Evolutionary conservation across 2,888 invertebrate species (phyloP), one percentile per base, ranked within the genome.

Genomic region (Argynnis bischoffii): DNA sequence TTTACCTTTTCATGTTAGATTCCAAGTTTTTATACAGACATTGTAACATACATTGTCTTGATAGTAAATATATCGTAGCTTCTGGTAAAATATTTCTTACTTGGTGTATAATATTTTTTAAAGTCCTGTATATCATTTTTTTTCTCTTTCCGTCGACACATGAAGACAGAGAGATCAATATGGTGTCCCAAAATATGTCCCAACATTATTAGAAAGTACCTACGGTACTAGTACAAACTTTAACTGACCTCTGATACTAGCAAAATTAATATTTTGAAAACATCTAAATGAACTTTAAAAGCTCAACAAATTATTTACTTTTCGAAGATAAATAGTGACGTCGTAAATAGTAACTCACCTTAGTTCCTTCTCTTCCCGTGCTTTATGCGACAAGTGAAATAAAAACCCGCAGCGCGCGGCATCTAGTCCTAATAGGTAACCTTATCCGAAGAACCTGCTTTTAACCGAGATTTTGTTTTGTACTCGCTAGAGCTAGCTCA

Each of bases 361-460:
- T 18, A 18, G 67, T 59, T 68, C 60, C 70, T 63, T 57, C 64
- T 59, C 64, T 65, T 71, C 60, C 64, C 64, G 75, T 74, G 75
- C 69, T 70, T 69, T 75, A 75, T 72, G 81, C 81, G 76, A 69
- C 72, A 72, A 74, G 55, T 67, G 73, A 70, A 71, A 77, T 80
- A 84, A 88, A 86, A 82, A 81, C 75, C 66, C 55, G 75, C 73
- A 72, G 70, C 77, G 79, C 78, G 73, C 79, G 85, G 84, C 81
- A 88, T 86, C 85, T 80, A 77, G 81, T 81, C 84, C 85, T 86
- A 86, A 89, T 89, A 88, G 87, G 86, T 80, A 81, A 81, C 88
- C 88, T 82, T 90, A 90, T 88, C 76, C 78, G 87, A 80, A 73
- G 75, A 76, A 74, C 76, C 83, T 73, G 76, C 83, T 86, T 88